Conservation (phyloP, 2,113 vertebrate genomes). For the Heterotis niloticus region DNA sequence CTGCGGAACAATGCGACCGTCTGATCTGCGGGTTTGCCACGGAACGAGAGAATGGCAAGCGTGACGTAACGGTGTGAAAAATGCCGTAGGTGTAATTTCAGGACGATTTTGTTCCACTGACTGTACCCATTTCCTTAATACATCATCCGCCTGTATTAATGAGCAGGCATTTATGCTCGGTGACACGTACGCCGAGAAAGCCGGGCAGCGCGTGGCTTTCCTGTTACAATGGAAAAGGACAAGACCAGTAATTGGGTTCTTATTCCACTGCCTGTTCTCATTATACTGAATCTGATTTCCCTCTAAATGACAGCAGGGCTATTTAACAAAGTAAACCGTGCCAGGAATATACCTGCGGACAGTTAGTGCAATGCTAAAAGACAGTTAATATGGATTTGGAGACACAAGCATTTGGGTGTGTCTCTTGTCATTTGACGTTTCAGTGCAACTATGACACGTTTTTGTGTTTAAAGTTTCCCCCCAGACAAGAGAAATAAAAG, state of each 20-base stretch:
- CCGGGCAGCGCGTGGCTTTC: not conserved
- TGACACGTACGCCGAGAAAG: not conserved
- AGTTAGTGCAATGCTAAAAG: not conserved
- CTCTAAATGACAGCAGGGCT: not conserved
- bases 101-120: not conserved
- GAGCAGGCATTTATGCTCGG: too few species aligned
- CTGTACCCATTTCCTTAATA: not conserved
- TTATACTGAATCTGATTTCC: constrained; percentile 1
- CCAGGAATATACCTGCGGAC: constrained; percentile 4
- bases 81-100: too few species aligned
- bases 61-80: not conserved
- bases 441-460: too few species aligned
- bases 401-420: too few species aligned
- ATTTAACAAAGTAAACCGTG: not conserved
- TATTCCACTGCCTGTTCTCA: not conserved
- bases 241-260: not conserved
- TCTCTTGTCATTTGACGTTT: too few species aligned
- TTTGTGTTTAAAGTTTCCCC: too few species aligned
- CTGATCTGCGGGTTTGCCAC: not conserved
- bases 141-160: not conserved
- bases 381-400: too few species aligned
- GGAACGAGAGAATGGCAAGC: not conserved
- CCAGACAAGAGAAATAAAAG: too few species aligned
- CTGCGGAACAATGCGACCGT: not conserved
- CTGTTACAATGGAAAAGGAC: not conserved